These are phyloP conservation scores for Craniophora ligustri DNA, from an alignment of 2,888 invertebrate genomes.

Conservation along the genomic window DNA sequence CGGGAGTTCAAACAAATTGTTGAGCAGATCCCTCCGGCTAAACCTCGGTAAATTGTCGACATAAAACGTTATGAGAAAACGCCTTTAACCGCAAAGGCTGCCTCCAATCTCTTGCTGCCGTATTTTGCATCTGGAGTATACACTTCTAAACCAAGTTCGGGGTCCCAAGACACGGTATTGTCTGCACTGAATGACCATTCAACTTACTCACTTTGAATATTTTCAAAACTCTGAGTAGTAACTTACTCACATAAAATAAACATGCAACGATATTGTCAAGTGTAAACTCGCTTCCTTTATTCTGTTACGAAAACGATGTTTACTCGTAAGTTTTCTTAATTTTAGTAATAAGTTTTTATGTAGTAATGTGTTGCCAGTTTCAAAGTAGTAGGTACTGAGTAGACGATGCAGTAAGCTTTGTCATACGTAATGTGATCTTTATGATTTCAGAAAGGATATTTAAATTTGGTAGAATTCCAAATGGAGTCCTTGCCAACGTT, in stretches of 20 bases:
- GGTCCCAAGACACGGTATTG: slow-evolving; percentile 57
- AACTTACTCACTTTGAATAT: slow-evolving; percentile 52
- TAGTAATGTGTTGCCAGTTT: slow-evolving; percentile 12
- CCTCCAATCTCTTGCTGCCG: slow-evolving; percentile 68
- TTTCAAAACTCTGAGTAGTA: slow-evolving; percentile 41
- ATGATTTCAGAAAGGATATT: slow-evolving; percentile 78
- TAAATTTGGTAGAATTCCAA: slow-evolving; percentile 84
- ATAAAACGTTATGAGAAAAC: slow-evolving; percentile 80
- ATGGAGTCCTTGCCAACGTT: slow-evolving; percentile 75
- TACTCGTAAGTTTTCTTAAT: slow-evolving; percentile 16
- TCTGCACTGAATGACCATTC: slow-evolving; percentile 61
- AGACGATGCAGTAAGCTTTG: slow-evolving; percentile 65
- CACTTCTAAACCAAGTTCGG: slow-evolving; percentile 57
- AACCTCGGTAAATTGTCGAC: slow-evolving; percentile 77
- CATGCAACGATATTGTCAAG: slow-evolving; percentile 39
- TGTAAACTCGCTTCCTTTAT: slow-evolving; percentile 9
- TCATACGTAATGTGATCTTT: slow-evolving; percentile 74
- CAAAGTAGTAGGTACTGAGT: slow-evolving; percentile 44
- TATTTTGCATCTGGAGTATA: slow-evolving; percentile 72
- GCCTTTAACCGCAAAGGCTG: slow-evolving; percentile 70
- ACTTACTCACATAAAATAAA: slow-evolving; percentile 49
- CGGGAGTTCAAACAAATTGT: slow-evolving; percentile 74
- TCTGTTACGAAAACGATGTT: slow-evolving; percentile 25
- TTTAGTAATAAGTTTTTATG: slow-evolving; percentile 8
- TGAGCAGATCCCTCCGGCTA: slow-evolving; percentile 69